Evolutionary conservation across 2,888 invertebrate genomes (phyloP), one percentile per base, ranked within the genome.

Genomic region (Cecidostiba fungosa): DNA sequence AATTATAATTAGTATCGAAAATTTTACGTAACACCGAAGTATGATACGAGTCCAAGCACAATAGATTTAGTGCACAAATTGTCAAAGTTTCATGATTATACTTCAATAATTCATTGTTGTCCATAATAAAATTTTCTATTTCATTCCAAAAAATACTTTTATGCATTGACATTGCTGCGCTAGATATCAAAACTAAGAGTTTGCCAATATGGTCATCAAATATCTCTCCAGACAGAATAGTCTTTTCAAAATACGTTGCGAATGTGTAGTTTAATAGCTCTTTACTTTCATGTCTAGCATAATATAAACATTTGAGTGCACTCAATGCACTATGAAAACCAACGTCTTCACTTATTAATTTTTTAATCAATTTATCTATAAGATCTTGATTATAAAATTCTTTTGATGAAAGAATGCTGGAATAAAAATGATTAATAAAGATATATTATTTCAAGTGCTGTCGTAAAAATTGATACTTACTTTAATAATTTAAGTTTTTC

Each of bases 231-330:
- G 5, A 23, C 5, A 86, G 0, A 47, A 10, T 47, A 14, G 0
- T 77, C 62, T 39, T 80, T 77, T 86, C 86, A 80, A 77, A 86
- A 62, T 84, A 86, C 26, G 76, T 32, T 3, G 83, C 83, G 80
- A 70, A 83, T 23, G 12, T 0, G 73, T 84, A 86, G 70, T 86
- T 86, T 1, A 86, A 69, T 14, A 86, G 29, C 10, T 80, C 80
- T 66, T 1, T 66, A 47, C 10, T 79, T 59, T 26, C 12, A 72
- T 80, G 77, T 70, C 76, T 69, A 8, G 77, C 26, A 29, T 0
- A 23, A 26, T 0, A n/a, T 14, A 80, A 1, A 62, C 72, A 36
- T 54, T 50, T 80, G 23, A 86, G 23, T 26, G 12, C 26, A 84
- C 73, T 83, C n/a, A 80, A 23, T 16, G 47, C 70, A 43, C 3